Conservation (phyloP, 2,888 invertebrate species). For the Globia sparganii region DNA sequence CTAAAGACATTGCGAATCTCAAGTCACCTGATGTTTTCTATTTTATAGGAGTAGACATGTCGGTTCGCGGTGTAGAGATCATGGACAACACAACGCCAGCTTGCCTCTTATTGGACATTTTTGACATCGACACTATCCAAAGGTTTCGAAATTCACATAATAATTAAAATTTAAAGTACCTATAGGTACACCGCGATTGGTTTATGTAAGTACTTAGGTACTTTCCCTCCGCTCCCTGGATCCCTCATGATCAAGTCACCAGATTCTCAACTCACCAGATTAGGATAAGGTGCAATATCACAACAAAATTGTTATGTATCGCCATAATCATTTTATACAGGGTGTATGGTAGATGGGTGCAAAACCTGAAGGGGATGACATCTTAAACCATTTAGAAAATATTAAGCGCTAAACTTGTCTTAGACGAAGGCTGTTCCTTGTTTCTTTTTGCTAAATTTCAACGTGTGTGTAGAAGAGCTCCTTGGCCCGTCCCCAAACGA, state of each 20-base stretch:
- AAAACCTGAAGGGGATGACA: too few species aligned
- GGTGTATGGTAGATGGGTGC: too few species aligned
- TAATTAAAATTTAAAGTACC: background rate
- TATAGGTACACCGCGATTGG: too few species aligned
- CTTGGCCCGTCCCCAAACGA: too few species aligned
- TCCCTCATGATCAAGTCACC: too few species aligned
- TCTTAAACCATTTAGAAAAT: too few species aligned
- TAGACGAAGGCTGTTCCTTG: too few species aligned
- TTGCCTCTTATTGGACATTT: conserved; percentile 91
- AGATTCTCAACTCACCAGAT: too few species aligned
- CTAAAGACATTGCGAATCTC: background rate
- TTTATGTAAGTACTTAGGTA: background rate
- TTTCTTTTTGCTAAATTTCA: too few species aligned
- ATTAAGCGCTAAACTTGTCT: too few species aligned
- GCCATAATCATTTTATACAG: background rate
- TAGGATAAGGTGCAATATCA: background rate
- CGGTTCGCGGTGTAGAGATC: conserved; percentile 92
- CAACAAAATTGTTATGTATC: background rate
- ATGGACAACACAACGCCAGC: conserved; percentile 92
- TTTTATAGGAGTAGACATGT: conserved; percentile 85
- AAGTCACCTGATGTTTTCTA: conserved; percentile 1
- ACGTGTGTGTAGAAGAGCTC: too few species aligned
- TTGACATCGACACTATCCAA: conserved; percentile 93
- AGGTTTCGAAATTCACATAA: conserved; percentile 78
- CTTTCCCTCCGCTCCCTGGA: too few species aligned